Evolutionary conservation across 2,888 invertebrate species (phyloP).

Genomic region (Rhopalosiphum nymphaeae): DNA sequence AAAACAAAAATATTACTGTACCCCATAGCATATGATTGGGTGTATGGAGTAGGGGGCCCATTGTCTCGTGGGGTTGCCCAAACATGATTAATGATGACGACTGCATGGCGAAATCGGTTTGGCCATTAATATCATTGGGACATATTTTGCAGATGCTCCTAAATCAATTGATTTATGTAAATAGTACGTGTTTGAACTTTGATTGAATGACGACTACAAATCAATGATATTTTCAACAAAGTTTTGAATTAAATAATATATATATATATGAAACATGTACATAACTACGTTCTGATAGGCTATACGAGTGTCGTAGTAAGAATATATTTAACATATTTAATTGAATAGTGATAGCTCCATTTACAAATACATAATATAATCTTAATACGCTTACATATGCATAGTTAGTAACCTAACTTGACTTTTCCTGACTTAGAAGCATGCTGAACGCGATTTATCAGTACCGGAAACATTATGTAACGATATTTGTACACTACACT

Average conservation of each 20-base stretch:
- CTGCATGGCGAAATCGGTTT: conserved; percentile 12
- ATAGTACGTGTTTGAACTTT: conserved; percentile 10
- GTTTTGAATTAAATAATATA: not conserved
- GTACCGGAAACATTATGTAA: not conserved
- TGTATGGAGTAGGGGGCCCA: not conserved
- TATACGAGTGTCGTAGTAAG: not conserved
- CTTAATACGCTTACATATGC: not conserved
- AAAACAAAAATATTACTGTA: not conserved
- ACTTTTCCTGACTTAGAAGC: not conserved
- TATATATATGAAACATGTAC: not conserved
- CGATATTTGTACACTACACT: not conserved
- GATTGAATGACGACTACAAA: conserved; percentile 20
- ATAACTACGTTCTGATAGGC: not conserved
- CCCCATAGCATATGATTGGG: not conserved
- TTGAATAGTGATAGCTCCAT: not conserved
- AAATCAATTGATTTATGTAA: conserved; percentile 46
- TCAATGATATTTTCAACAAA: conserved; percentile 5
- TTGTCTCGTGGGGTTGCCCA: conserved; percentile 28
- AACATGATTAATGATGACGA: conserved; percentile 54
- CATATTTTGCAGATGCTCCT: conserved; percentile 40
- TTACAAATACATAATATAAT: not conserved
- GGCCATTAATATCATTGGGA: conserved; percentile 40
- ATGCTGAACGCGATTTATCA: not conserved
- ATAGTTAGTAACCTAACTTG: not conserved
- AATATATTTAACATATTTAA: not conserved